Evolutionary conservation across 1,140 invertebrate genomes (phyloP).

Genomic region (Megalonaias nervosa): DNA sequence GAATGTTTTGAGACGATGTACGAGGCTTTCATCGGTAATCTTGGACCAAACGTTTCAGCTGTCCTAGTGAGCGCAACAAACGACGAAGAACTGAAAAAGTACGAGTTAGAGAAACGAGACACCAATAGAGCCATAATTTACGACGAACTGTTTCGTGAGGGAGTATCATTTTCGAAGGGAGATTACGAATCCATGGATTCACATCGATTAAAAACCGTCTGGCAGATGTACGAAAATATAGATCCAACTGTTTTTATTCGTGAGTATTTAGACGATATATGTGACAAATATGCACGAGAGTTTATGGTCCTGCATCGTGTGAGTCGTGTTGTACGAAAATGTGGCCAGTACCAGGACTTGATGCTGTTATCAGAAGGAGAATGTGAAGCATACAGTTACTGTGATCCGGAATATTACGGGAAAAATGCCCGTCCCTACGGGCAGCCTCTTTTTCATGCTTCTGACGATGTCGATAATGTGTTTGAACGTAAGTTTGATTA

Average conservation of each 20-base stretch:
- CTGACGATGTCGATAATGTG: constrained; percentile 36
- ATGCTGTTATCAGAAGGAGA: constrained; percentile 41
- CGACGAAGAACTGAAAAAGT: constrained; percentile 37
- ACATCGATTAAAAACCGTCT: constrained; percentile 27
- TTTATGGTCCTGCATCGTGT: constrained; percentile 41
- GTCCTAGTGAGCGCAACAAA: constrained; percentile 49
- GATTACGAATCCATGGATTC: constrained; percentile 36
- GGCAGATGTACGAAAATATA: constrained; percentile 33
- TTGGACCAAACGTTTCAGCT: constrained; percentile 44
- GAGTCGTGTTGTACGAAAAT: constrained; percentile 39
- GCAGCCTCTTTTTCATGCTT: constrained; percentile 32
- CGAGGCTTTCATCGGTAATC: constrained; percentile 47
- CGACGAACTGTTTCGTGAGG: constrained; percentile 35
- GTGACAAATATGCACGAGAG: constrained; percentile 28
- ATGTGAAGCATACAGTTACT: constrained; percentile 35
- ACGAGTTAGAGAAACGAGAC: constrained; percentile 43
- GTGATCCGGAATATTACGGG: constrained; percentile 32
- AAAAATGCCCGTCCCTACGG: constrained; percentile 25
- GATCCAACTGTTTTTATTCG: constrained; percentile 26
- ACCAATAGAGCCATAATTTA: constrained; percentile 41
- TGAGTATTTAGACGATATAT: constrained; percentile 33
- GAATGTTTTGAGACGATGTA: constrained; percentile 50
- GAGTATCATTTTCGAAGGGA: constrained; percentile 30
- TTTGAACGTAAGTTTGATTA: constrained; percentile 43
- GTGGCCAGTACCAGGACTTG: constrained; percentile 43